A percentile compares a stretch with the other conserved stretches of the same genome.
phyloP scores from a whole-genome alignment of 1,140 invertebrate genomes.

The Samia ricini region DNA sequence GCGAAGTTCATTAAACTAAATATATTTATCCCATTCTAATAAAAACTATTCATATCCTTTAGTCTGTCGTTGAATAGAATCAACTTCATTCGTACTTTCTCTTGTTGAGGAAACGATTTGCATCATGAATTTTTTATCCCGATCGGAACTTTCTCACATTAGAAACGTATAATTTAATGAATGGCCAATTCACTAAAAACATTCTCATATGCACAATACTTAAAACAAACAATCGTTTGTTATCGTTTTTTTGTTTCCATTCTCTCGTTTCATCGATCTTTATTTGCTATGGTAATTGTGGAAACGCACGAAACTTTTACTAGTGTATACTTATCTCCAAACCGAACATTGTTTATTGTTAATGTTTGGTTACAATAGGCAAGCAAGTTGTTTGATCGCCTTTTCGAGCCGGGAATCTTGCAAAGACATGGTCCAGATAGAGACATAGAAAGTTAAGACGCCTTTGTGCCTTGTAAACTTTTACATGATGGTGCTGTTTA shows the following conservation, averaged over 20 bases:
- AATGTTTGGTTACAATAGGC: conserved; percentile 37
- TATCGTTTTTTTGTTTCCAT: conserved; percentile 46
- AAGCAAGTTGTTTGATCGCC: conserved; percentile 24
- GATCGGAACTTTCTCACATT: conserved; percentile 63
- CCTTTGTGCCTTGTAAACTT: conserved; percentile 10
- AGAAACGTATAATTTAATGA: conserved; percentile 70
- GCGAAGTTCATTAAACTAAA: neutral
- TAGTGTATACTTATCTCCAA: conserved; percentile 35
- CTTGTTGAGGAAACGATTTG: conserved; percentile 53
- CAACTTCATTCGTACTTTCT: conserved; percentile 51
- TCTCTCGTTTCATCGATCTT: conserved; percentile 43
- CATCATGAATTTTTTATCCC: conserved; percentile 57
- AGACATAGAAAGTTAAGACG: conserved; percentile 18
- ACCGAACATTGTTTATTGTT: conserved; percentile 29
- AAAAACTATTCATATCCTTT: conserved; percentile 31
- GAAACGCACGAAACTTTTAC: conserved; percentile 67
- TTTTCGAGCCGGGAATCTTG: conserved; percentile 18
- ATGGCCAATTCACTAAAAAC: conserved; percentile 55
- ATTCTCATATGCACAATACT: conserved; percentile 41
- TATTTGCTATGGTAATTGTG: conserved; percentile 56
- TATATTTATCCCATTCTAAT: neutral
- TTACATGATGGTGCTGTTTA: neutral
- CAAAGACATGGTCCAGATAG: conserved; percentile 14
- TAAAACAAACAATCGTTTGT: conserved; percentile 56
- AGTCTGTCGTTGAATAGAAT: conserved; percentile 5